Percentiles rank a stretch among this genome's conserved stretches.
phyloP scores from a whole-genome alignment of 1,140 invertebrate genomes.

The Anastrepha ludens region DNA sequence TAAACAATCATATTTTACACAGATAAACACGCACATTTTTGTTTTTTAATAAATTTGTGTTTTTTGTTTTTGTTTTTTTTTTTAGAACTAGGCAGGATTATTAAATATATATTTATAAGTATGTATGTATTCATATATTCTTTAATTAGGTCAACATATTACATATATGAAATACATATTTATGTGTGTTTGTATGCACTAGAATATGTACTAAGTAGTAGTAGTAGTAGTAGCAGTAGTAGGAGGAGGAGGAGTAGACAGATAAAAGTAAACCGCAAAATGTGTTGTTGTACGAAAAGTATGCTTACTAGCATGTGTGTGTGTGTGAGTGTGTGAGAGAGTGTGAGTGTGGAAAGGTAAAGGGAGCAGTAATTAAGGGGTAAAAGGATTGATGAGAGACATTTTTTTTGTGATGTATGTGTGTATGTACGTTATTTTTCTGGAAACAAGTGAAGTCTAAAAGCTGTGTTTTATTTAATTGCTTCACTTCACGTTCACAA shows the following conservation, averaged over 20 bases:
- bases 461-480: no score
- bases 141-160: conserved; percentile 31
- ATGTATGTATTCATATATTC: neutral
- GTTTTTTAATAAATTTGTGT: conserved; percentile 17
- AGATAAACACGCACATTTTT: conserved; percentile 37
- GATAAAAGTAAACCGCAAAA: neutral
- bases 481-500: no score
- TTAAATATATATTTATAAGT: conserved; percentile 18
- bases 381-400: no score
- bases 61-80: neutral
- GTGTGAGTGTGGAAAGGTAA: no score
- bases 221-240: neutral
- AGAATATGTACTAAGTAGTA: neutral
- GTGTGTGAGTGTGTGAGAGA: neutral
- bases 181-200: neutral
- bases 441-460: no score
- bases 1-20: conserved; percentile 46
- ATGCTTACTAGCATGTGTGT: neutral
- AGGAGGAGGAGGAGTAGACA: no score
- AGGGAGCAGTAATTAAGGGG: no score
- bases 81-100: conserved; percentile 37
- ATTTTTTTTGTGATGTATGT: no score
- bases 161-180: neutral
- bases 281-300: neutral
- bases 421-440: no score